phyloP scores from a whole-genome alignment of 1,140 invertebrate genomes.

The Trachelipus rathkii region DNA sequence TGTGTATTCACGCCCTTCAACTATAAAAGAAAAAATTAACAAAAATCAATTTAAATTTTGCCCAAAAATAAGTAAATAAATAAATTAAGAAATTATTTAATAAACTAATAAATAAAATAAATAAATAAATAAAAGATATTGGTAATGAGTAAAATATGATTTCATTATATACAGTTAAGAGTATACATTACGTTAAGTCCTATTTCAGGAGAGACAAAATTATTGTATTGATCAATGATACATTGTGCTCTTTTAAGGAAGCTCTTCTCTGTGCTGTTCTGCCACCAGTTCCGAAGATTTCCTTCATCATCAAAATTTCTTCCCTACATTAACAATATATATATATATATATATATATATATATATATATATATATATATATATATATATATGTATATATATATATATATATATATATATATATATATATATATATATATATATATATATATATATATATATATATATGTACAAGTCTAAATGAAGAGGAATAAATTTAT shows the following conservation, averaged over 20 bases:
- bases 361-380: too few relatives aligned
- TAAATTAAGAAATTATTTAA: too few relatives aligned
- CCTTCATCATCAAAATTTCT: constrained; percentile 57
- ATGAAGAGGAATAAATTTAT: too few relatives aligned
- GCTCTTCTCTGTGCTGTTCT: constrained; percentile 49
- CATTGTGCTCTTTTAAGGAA: constrained; percentile 54
- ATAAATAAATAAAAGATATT: background rate
- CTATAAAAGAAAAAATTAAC: constrained; percentile 50
- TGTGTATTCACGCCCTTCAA: constrained; percentile 73
- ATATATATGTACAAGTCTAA: too few relatives aligned
- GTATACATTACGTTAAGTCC: constrained; percentile 49
- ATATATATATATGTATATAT: too few relatives aligned
- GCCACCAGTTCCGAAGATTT: constrained; percentile 57
- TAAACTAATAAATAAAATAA: too few relatives aligned
- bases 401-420: too few relatives aligned
- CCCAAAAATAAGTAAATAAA: background rate
- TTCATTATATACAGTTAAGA: too few relatives aligned
- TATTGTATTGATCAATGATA: constrained; percentile 58
- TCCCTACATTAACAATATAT: constrained; percentile 17
- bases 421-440: too few relatives aligned
- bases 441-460: too few relatives aligned
- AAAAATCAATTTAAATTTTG: background rate
- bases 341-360: too few relatives aligned
- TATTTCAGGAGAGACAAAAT: constrained; percentile 52
- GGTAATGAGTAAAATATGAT: background rate